Percentiles rank a stretch among this genome's conserved stretches.
phyloP scores from a whole-genome alignment of 2,797 vertebrate species.

The Semaprochilodus insignis region DNA sequence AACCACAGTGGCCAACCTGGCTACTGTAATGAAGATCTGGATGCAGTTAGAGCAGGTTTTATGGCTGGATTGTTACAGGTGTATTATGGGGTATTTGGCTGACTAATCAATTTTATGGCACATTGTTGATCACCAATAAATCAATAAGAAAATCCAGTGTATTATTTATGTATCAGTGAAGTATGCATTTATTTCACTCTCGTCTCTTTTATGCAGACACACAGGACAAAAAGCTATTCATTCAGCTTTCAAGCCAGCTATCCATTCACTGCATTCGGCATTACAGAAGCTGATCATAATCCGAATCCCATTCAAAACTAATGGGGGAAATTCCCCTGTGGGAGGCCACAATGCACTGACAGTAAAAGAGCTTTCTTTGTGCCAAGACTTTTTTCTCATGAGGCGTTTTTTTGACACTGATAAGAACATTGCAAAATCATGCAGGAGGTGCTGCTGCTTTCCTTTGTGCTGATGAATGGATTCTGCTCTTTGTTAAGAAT shows the following conservation, averaged over 20 bases:
- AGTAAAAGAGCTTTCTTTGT: neutral
- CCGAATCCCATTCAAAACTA: neutral
- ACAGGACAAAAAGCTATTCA: neutral
- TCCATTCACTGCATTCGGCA: neutral
- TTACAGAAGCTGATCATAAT: neutral
- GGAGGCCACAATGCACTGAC: neutral
- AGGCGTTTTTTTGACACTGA: conserved; percentile 23
- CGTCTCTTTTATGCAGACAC: too few species aligned
- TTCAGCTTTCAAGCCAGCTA: neutral
- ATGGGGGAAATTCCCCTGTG: neutral
- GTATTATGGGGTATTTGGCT: too few species aligned
- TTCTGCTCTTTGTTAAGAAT: neutral
- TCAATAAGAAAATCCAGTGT: neutral
- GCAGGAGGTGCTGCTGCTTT: conserved; percentile 7
- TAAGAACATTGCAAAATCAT: conserved; percentile 27
- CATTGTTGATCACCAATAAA: too few species aligned
- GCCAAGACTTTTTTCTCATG: conserved; percentile 38
- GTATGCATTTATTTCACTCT: neutral
- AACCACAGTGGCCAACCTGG: too few species aligned
- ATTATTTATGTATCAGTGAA: neutral
- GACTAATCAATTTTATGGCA: too few species aligned
- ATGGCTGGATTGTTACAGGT: too few species aligned
- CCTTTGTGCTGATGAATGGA: conserved; percentile 29
- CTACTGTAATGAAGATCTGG: too few species aligned
- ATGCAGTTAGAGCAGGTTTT: too few species aligned